phyloP scores from a whole-genome alignment of 2,113 vertebrate genomes.

The Rhinopomastus cyanomelas region DNA sequence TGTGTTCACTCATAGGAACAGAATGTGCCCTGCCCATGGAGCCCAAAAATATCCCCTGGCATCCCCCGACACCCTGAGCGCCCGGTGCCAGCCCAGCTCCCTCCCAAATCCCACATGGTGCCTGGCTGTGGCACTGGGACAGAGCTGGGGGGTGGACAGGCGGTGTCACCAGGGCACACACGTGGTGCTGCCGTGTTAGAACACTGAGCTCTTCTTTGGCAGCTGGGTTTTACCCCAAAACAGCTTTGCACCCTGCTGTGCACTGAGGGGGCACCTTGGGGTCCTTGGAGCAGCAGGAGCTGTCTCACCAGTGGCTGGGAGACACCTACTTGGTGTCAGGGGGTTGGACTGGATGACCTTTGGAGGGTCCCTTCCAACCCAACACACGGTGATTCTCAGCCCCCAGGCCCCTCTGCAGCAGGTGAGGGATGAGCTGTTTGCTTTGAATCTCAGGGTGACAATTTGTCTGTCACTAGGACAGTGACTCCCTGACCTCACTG shows the following conservation, averaged over 20 bases:
- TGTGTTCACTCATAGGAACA: slow-evolving; percentile 9
- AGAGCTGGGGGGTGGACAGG: not conserved
- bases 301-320: accelerated
- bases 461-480: not conserved
- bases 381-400: not conserved
- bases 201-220: accelerated
- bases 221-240: not conserved
- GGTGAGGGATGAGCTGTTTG: not conserved
- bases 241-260: not conserved
- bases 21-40: not conserved
- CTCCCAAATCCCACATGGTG: not conserved
- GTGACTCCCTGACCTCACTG: not conserved
- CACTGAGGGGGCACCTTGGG: not conserved
- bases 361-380: no score
- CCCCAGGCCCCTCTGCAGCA: not conserved
- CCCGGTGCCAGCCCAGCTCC: not conserved
- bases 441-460: not conserved
- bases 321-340: not conserved
- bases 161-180: not conserved
- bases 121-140: not conserved
- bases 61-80: not conserved
- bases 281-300: not conserved
- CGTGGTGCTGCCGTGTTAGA: accelerated
- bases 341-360: no score
- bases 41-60: no score